Evolutionary conservation across 2,888 invertebrate genomes (phyloP), one percentile per base, ranked within the genome.

Genomic region (Mycalesis mineus): DNA sequence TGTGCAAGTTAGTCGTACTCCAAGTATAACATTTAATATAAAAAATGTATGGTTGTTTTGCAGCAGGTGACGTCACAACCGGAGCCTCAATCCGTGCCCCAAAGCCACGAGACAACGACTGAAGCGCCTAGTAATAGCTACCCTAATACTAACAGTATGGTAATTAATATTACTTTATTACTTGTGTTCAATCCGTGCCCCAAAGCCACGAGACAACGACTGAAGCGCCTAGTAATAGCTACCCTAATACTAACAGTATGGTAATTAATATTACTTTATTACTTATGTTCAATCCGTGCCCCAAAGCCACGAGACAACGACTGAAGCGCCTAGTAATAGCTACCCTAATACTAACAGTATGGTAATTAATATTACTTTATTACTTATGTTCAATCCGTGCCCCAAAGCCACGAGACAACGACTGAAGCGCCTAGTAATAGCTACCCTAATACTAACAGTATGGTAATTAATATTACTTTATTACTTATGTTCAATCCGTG

Each of bases 131-230:
- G 58, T 65, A 69, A 54, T 53, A 68, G 58, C 31, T 77, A 70
- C 56, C 65, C 71, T 54, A 70, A 67, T 54, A 48, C 73, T 39
- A 73, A 70, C 60, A 69, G 67, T 64, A 74, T 77, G 74, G 74
- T 75, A 48, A 70, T 68, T 65, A 13, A 13, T n/a, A n/a, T n/a
- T 14, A 15, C 8, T 31, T 36, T 36, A 22, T 22, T 22, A 22
- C 22, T 4, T n/a, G n/a, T n/a, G n/a, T n/a, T 0, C 65, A 66
- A 51, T 65, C 69, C 1, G 68, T 65, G 50, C 45, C 68, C 4
- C 42, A 63, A 5, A 66, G 67, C 49, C 73, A 72, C 63, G 74
- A 73, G 49, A 57, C 71, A n/a, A 40, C 67, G 22, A 60, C 68
- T 6, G 77, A 69, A 58, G 62, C 68, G 2, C 65, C 62, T 13